phyloP scores from a whole-genome alignment of 2,113 vertebrate species.

The Oreotrochilus melanogaster region DNA sequence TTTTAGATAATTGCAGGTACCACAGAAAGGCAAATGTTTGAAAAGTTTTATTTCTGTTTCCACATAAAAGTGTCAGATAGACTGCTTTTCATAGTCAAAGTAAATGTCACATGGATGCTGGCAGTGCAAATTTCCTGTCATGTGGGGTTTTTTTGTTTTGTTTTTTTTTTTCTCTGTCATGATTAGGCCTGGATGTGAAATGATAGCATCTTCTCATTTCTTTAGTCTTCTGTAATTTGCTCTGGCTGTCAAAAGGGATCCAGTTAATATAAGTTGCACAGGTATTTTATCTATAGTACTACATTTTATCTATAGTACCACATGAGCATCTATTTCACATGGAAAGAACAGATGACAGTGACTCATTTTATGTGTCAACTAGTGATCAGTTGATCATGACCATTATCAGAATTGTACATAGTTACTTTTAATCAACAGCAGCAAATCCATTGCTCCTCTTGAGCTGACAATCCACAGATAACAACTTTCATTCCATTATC shows the following conservation, averaged over 20 bases:
- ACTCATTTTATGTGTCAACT: neutral
- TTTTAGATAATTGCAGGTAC: neutral
- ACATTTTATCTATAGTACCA: neutral
- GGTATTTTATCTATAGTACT: neutral
- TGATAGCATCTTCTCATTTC: neutral
- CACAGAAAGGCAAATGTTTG: neutral
- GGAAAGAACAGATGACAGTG: neutral
- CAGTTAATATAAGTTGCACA: neutral
- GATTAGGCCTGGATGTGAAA: neutral
- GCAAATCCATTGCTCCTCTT: neutral
- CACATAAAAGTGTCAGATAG: neutral
- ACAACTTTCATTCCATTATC: neutral
- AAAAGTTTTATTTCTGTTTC: neutral
- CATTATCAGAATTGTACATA: neutral
- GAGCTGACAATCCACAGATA: neutral
- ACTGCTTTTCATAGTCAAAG: neutral
- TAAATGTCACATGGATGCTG: neutral
- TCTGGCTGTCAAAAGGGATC: neutral
- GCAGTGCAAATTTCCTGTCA: neutral
- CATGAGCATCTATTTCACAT: neutral
- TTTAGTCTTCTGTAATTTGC: neutral
- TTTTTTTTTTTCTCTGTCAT: neutral
- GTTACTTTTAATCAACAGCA: neutral
- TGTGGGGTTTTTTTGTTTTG: accelerated
- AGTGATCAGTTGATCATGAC: neutral